A percentile compares a stretch with the other conserved stretches of the same genome.
Conservation (phyloP, 2,797 vertebrate genomes). For the Ateles fusciceps region DNA sequence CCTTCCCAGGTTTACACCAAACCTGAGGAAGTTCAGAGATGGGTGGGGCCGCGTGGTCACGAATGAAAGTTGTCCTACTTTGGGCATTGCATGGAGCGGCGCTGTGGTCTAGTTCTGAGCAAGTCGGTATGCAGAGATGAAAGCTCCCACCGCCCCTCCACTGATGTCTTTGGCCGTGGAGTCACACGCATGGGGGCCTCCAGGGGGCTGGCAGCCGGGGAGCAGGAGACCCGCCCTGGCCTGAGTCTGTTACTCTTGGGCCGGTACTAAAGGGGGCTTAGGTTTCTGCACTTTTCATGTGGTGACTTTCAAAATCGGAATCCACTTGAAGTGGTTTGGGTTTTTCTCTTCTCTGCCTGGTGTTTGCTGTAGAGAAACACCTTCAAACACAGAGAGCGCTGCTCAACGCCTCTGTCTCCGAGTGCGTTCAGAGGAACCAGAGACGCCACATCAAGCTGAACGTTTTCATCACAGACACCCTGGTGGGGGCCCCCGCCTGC, state of each 20-base stretch:
- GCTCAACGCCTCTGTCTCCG: background rate
- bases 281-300: conserved; percentile 77
- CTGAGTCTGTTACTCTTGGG: conserved; percentile 52
- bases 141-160: rapidly evolving
- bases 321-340: conserved; percentile 80
- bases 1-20: background rate
- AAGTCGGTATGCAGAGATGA: background rate
- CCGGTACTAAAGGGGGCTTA: conserved; percentile 61
- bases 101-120: background rate
- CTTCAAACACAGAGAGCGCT: conserved; percentile 24
- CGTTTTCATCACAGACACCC: conserved; percentile 5
- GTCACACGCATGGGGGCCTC: background rate
- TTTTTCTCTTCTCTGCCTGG: conserved; percentile 47
- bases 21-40: background rate
- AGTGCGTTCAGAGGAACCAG: conserved; percentile 48
- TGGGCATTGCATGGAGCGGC: rapidly evolving
- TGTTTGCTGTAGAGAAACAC: conserved; percentile 56
- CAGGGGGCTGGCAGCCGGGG: background rate
- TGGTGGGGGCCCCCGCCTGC: background rate
- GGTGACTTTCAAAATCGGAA: conserved; percentile 73
- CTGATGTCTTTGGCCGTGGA: background rate
- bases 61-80: background rate
- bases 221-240: background rate
- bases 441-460: conserved; percentile 68
- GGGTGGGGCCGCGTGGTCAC: background rate